Base-by-base conservation (phyloP, 2,888 invertebrate species). In the Pharmacophagus antenor region DNA sequence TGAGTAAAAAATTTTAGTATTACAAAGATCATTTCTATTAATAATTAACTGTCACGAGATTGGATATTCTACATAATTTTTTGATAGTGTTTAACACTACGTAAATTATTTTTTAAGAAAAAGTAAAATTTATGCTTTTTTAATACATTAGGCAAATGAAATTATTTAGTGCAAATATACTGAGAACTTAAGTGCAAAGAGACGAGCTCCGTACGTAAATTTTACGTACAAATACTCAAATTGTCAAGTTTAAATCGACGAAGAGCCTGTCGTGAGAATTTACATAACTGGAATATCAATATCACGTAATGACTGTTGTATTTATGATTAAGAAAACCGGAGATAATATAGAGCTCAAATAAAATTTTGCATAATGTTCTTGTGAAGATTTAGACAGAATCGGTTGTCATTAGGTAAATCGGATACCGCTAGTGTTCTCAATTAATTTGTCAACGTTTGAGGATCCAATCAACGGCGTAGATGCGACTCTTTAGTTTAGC, bases 361-460 rank as follows among this genome's bases (percentile, higher is more conserved):
- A 84, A 74, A 80, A 82, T 79, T 87, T 84, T 82, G 85, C 86
- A 89, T 89, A 87, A 87, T 85, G 82, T 74, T 77, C 78, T 74
- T 76, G 78, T 71, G 71, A 75, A 70, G 74, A 79, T 76, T 76
- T 70, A 74, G 70, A 70, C 74, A 71, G 73, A 84, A 82, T 85
- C 84, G 82, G 70, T 79, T 74, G 82, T 88, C 85, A 88, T 88
- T 88, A 88, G 81, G 88, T 82, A 87, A 87, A 89, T 88, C 85
- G 82, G 76, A 70, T 76, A 75, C 78, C 79, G 84, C 82, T 81
- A 80, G 84, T 79, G 82, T 77, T 82, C 77, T 78, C 85, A 83
- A 87, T 89, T 88, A 88, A 80, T 74, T 79, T 80, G 88, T 82
- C 81, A 88, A 87, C 87, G 87, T 89, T 89, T 87, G 84, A 72